Percentiles rank a stretch among this genome's conserved stretches.
These are phyloP conservation scores for Leucoptera coffeella DNA, from an alignment of 2,888 invertebrate species.

Conservation along the genomic window DNA sequence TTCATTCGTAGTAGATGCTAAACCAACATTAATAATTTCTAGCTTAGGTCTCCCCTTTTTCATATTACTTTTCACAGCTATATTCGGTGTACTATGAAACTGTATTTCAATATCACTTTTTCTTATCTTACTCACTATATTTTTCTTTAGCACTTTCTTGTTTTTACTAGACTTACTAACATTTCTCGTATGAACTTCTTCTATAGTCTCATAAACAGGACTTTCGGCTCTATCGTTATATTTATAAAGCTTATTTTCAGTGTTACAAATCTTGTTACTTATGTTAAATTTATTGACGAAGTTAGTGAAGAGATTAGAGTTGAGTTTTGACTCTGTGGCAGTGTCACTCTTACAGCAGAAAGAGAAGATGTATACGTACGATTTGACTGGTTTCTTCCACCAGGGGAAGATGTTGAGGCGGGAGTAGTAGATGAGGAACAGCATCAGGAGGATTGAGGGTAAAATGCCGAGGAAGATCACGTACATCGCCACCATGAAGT, in stretches of 20 bases:
- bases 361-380: slow-evolving; percentile 29
- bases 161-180: not conserved
- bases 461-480: slow-evolving; percentile 84
- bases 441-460: slow-evolving; percentile 61
- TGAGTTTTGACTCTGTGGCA: not conserved
- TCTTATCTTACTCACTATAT: slow-evolving; percentile 18
- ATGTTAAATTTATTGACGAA: too few relatives aligned
- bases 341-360: slow-evolving; percentile 7
- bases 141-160: slow-evolving; percentile 12
- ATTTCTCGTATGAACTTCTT: not conserved
- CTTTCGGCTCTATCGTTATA: not conserved
- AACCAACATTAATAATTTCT: slow-evolving; percentile 53
- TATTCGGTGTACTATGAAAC: too few relatives aligned
- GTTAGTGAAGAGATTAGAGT: not conserved
- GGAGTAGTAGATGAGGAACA: slow-evolving; percentile 70
- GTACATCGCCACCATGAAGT: slow-evolving; percentile 76
- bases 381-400: slow-evolving; percentile 46
- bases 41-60: slow-evolving; percentile 27
- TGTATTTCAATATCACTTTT: slow-evolving; percentile 30
- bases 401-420: slow-evolving; percentile 56
- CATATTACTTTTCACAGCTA: too few relatives aligned
- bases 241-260: too few relatives aligned
- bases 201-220: slow-evolving; percentile 1
- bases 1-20: slow-evolving; percentile 62
- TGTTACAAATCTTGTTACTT: too few relatives aligned